Base-by-base conservation (phyloP, 2,888 invertebrate species). In the Seira musarum region DNA sequence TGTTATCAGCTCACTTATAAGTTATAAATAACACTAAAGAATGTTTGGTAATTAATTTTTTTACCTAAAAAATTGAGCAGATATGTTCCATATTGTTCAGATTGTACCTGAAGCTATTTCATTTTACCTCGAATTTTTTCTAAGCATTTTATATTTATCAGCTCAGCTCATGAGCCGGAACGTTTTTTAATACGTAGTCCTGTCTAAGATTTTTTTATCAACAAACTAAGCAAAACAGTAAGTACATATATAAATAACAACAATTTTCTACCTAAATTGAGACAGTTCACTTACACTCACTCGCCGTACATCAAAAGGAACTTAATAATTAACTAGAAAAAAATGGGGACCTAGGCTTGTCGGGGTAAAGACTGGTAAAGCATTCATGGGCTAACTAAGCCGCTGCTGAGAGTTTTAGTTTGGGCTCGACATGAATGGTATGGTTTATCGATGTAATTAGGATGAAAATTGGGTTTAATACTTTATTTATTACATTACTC, bases 391-490 rank as follows among this genome's bases (percentile, higher is more conserved):
- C 30, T 30, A n/a, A n/a, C n/a, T n/a, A n/a, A n/a, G 30, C 30
- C 8, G 30, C 30, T 30, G 30, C 30, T 30, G 30, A 30, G 8
- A 30, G 3, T 8, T 30, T 30, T 30, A 30, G 3, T 30, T 30
- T 30, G 8, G 8, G n/a, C n/a, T n/a, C 8, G 30, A 30, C 2
- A 30, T 30, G 30, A 53, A 40, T 67, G 19, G 46, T 53, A 57
- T 30, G 8, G 57, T 70, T 71, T 73, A 73, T 65, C 65, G 65
- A 53, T 17, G 65, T 53, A 65, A 65, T 73, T 65, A 53, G 57
- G 24, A 15, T 60, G 13, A 74, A n/a, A 74, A 74, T 66, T 30
- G 49, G 74, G 66, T 74, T 74, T 74, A 74, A 71, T 71, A 61
- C 70, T 71, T 40, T 74, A 73, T 74, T 74, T 60, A 74, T 74